Evolutionary conservation across 2,888 invertebrate species (phyloP), one percentile per base, ranked within the genome.

Genomic region (Drosophila pseudotalamancana): DNA sequence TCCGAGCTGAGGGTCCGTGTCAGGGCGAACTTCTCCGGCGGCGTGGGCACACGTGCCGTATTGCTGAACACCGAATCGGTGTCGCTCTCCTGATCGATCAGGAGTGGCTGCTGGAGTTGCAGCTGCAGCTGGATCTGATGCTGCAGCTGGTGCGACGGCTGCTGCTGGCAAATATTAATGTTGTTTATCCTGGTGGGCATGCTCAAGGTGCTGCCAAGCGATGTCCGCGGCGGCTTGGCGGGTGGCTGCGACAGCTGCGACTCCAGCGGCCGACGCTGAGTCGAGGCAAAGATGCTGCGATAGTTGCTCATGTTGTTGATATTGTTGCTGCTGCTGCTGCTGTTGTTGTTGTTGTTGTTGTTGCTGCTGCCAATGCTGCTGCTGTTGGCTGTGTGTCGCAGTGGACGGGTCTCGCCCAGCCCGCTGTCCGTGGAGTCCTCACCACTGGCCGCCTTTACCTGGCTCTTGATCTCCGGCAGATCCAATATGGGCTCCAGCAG

Each of bases 31-130:
- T 93, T 93, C 75, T 93, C 92, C 48, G 93, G 92, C 35, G 92
- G 90, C 37, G 87, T 80, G 85, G 92, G 92, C 75, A 92, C 88
- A 42, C 92, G 94, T 1, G 95, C 96, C 21, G 97, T 96, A 39
- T 18, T 96, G 89, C 97, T 97, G 89, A 97, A 96, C 4, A 97
- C 97, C 23, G 97, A 97, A 90, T 97, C 97, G 85, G 96, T 96
- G 90, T 97, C 97, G 68, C 91, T 91, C 62, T 91, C 91, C 66
- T 89, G 90, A 39, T 89, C 89, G 21, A 80, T 48, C 11, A 66
- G 34, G 0, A 55, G 43, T 31, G 23, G 53, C 21, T 27, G 65
- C 11, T 53, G 51, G 6, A 35, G 55, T 5, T 34, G 64, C 27
- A 32, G 40, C 34, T 37, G 70, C 5, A 78, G 78, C 12, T 89